phyloP scores from a whole-genome alignment of 2,113 vertebrate genomes.

The Sapayoa aenigma region DNA sequence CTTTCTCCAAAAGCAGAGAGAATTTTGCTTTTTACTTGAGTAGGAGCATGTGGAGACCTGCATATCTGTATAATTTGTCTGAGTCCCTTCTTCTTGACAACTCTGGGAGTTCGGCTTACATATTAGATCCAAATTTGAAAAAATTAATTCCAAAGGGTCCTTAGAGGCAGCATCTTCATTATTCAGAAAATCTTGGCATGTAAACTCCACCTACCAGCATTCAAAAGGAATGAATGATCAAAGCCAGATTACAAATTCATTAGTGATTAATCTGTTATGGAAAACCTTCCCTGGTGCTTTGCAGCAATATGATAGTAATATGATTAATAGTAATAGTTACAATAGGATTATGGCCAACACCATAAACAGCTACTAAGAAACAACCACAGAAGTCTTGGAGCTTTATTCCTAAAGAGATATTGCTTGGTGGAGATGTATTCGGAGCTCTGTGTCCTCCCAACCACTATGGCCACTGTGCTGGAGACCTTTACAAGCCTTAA shows the following conservation, averaged over 20 bases:
- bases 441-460: neutral
- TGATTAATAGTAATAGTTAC: neutral
- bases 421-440: neutral
- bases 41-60: neutral
- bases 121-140: slow-evolving; percentile 1
- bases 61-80: neutral
- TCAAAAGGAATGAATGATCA: slow-evolving; percentile 67
- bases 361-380: neutral
- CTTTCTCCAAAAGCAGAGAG: neutral
- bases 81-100: neutral
- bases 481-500: neutral
- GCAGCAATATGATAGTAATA: neutral
- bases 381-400: neutral
- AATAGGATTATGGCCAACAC: neutral
- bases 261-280: slow-evolving; percentile 53
- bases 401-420: neutral
- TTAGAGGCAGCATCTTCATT: slow-evolving; percentile 48
- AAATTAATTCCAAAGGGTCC: slow-evolving; percentile 48
- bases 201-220: slow-evolving; percentile 62
- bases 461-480: neutral
- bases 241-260: slow-evolving; percentile 60
- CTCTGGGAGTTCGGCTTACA: neutral
- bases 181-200: slow-evolving; percentile 49
- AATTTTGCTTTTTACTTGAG: neutral
- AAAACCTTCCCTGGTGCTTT: slow-evolving; percentile 46